Evolutionary conservation across 2,797 vertebrate genomes (phyloP).

Genomic region (Bucorvus abyssinicus): DNA sequence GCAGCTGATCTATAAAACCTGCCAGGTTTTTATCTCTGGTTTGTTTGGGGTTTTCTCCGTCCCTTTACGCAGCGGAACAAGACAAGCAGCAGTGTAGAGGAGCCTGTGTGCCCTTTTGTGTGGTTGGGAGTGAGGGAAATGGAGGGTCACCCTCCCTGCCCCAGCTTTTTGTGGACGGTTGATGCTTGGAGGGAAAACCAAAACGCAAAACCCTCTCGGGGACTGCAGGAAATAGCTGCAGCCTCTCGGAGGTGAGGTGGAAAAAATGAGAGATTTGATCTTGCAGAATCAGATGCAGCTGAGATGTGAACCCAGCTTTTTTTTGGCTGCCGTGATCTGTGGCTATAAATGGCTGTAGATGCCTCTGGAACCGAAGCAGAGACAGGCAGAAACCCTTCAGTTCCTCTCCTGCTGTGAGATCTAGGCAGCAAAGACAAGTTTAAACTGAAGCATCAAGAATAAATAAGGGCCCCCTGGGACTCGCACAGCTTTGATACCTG

Average conservation of each 20-base stretch:
- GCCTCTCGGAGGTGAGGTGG: background rate
- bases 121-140: background rate
- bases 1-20: conserved; percentile 26
- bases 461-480: conserved; percentile 3
- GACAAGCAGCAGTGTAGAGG: background rate
- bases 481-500: conserved; percentile 1
- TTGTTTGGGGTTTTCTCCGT: background rate
- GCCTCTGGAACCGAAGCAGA: background rate
- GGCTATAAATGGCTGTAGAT: conserved; percentile 15
- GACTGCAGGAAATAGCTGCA: background rate
- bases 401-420: background rate
- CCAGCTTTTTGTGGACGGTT: background rate
- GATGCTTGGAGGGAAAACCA: background rate
- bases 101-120: conserved; percentile 24
- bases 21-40: conserved; percentile 3
- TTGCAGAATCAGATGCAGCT: background rate
- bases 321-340: background rate
- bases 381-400: background rate
- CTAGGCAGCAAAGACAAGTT: conserved; percentile 13
- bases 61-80: background rate
- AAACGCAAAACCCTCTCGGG: background rate
- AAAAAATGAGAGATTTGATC: background rate
- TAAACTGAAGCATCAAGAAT: conserved; percentile 21
- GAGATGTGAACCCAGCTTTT: background rate
- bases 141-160: conserved; percentile 15